These are phyloP conservation scores for Epistrophe grossulariae DNA, from an alignment of 2,888 invertebrate genomes.

Conservation along the genomic window DNA sequence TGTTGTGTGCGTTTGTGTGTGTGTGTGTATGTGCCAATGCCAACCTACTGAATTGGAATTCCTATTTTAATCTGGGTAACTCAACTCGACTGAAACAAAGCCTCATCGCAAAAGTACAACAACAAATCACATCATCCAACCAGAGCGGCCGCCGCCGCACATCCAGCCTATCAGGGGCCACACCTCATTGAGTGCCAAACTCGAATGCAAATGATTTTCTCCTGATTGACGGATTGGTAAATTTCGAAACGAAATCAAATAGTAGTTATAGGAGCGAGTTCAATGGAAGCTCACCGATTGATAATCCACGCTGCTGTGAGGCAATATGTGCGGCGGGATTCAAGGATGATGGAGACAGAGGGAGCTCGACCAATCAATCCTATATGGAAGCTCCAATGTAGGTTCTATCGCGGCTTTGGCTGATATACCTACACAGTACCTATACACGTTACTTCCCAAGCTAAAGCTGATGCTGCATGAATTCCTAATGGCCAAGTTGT, in stretches of 20 bases:
- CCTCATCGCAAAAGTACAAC: conserved; percentile 21
- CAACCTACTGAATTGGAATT: conserved; percentile 34
- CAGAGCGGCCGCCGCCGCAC: conserved; percentile 21
- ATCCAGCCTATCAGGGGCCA: conserved; percentile 54
- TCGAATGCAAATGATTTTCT: conserved; percentile 54
- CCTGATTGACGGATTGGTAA: conserved; percentile 68
- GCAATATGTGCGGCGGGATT: neutral
- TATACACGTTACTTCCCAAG: conserved; percentile 11
- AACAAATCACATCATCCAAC: conserved; percentile 36
- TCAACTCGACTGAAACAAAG: neutral
- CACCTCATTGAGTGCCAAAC: conserved; percentile 62
- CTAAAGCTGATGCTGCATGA: conserved; percentile 33
- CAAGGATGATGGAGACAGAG: conserved; percentile 11
- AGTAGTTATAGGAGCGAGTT: neutral
- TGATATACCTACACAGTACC: neutral
- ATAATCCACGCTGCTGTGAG: neutral
- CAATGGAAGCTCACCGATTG: conserved; percentile 12
- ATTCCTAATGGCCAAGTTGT: conserved; percentile 62
- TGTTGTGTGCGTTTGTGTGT: no score
- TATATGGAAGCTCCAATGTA: neutral
- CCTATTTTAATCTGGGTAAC: neutral
- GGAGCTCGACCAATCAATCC: conserved; percentile 26
- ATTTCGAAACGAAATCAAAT: conserved; percentile 4
- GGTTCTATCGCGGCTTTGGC: conserved; percentile 23
- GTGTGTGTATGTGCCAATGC: neutral